Conservation (phyloP, 2,113 vertebrate species). For the Sigmodon hispidus region DNA sequence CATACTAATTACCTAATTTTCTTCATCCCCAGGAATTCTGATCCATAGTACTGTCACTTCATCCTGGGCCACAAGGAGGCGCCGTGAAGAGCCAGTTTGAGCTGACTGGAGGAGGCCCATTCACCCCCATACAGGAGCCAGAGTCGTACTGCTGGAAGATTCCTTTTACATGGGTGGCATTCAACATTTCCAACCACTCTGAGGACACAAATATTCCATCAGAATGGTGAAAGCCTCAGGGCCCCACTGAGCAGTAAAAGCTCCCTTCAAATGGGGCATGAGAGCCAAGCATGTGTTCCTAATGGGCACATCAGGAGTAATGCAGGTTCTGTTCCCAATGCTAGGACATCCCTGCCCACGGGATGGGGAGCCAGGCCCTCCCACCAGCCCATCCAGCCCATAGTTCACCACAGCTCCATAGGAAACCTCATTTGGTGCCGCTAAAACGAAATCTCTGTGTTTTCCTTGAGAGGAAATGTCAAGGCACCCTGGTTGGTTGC, state of each 20-base stretch:
- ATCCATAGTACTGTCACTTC: background rate
- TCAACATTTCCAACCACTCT: background rate
- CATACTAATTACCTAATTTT: background rate
- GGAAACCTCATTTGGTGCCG: background rate
- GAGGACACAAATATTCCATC: background rate
- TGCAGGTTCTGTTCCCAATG: background rate
- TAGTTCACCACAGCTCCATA: background rate
- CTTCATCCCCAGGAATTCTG: background rate
- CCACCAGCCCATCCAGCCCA: background rate
- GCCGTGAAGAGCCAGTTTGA: background rate
- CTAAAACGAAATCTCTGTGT: background rate
- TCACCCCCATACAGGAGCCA: background rate
- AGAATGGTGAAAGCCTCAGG: background rate
- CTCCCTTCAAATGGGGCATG: background rate
- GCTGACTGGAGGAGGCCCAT: rapidly evolving
- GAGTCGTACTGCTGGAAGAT: background rate
- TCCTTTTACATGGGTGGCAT: background rate
- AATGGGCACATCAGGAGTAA: background rate
- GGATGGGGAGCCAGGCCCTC: rapidly evolving
- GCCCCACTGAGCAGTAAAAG: background rate
- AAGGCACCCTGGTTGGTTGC: background rate
- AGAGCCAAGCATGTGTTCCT: background rate
- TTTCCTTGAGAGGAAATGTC: background rate
- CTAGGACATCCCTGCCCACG: background rate
- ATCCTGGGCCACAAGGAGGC: rapidly evolving